Base-by-base conservation (phyloP, 2,113 vertebrate genomes). In the Microcebus murinus region DNA sequence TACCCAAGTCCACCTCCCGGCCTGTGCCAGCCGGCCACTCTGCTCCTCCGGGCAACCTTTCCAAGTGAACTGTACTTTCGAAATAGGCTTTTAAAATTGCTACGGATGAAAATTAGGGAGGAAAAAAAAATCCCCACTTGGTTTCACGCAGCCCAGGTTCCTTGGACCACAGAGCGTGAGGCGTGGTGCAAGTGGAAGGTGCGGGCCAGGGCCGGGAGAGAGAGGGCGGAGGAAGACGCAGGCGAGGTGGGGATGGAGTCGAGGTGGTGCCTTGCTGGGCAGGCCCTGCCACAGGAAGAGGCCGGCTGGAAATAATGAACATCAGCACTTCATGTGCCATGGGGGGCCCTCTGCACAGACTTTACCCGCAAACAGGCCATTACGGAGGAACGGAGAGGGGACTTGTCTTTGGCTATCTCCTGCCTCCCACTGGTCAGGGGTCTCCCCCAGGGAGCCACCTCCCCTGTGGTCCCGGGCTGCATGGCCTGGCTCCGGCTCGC, bases 121-220 rank as follows among this genome's bases (percentile, higher is more conserved):
- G 0, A 0, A 4, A 14, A 45, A 45, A 3, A 4, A 31, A 50
- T 6, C 57, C 81, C 76, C 18, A 0, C 34, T 31, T 17, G 23
- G n/a, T 27, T 50, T 63, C 18, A 13, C 5, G 6, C 11, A 27
- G 88, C 23, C 39, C 11, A 61, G 48, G 29, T 57, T 71, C 63
- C 36, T 65, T 29, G 10, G 57, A 36, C 6, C 0, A 7, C 50
- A 88, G 2, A 57, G 50, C 18, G 0, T 2, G 17, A 50, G 59
- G 80, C 21, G 0, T 25, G 1, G 21, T 2, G 0, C 12, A 4
- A n/a, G 34, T 6, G 14, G 67, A 59, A 68, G 74, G 61, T 29
- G 27, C 27, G 13, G 4, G 20, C 48, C 39, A 21, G 8, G 34
- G 76, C 27, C 14, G 34, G 6, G 1, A 50, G 20, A 13, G 31